phyloP scores from a whole-genome alignment of 2,113 vertebrate genomes.

The Pseudorhombus dupliciocellatus region DNA sequence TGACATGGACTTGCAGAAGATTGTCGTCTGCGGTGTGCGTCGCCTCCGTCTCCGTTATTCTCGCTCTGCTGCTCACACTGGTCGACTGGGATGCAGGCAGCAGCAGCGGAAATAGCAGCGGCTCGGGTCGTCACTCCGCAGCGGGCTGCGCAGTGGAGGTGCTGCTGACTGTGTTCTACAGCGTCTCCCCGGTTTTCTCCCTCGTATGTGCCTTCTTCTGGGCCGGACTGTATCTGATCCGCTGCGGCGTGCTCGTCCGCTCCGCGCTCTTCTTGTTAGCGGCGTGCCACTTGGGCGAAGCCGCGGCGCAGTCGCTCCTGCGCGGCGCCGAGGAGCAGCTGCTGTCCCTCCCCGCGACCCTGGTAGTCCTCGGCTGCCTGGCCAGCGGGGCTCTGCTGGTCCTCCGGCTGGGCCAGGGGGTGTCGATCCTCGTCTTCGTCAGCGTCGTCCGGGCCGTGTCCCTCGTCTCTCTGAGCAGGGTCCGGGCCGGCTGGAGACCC shows the following conservation, averaged over 20 bases:
- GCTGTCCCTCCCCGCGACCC: conserved; percentile 83
- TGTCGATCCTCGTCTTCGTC: conserved; percentile 88
- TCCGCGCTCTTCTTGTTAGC: conserved; percentile 81
- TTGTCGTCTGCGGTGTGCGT: conserved; percentile 82
- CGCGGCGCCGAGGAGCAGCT: conserved; percentile 85
- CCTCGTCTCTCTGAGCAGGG: conserved; percentile 83
- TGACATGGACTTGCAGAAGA: conserved; percentile 74
- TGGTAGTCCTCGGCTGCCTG: conserved; percentile 89
- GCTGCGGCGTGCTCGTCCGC: conserved; percentile 82
- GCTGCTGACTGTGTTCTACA: conserved; percentile 77
- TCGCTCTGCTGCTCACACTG: conserved; percentile 82
- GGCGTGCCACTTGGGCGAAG: conserved; percentile 88
- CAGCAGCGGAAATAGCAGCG: conserved; percentile 59
- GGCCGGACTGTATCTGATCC: conserved; percentile 84
- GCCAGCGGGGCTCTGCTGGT: conserved; percentile 90
- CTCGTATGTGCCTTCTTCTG: conserved; percentile 86
- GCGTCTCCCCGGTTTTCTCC: conserved; percentile 79
- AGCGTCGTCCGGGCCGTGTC: conserved; percentile 85
- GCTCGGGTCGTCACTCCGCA: conserved; percentile 62
- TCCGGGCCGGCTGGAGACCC: conserved; percentile 89
- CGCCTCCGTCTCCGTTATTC: conserved; percentile 80
- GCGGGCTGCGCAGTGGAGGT: conserved; percentile 76
- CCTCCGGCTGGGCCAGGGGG: conserved; percentile 85
- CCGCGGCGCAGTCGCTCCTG: conserved; percentile 85
- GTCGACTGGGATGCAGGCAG: conserved; percentile 79